Evolutionary conservation across 2,113 vertebrate species (phyloP), one percentile per base, ranked within the genome.

Genomic region (Pomatorhinus ruficollis): DNA sequence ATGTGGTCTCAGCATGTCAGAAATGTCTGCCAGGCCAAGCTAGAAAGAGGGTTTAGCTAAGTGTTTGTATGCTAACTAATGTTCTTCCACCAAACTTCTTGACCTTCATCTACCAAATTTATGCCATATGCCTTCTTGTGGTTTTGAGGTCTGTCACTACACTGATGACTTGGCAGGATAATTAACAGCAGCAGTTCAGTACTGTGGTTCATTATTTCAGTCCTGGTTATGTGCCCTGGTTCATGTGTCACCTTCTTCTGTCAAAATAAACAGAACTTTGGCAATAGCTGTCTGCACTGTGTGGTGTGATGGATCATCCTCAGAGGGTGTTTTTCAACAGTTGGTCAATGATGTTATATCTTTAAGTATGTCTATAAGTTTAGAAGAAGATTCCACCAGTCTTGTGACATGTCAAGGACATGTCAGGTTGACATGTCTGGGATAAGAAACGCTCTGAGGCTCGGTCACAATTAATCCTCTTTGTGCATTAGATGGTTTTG

Each of bases 391-490:
- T 96, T 90, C 90, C 59, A 54, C 53, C 33, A 66, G 66, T 88
- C 84, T 76, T 93, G 82, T 89, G 84, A 75, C 88, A 89, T 71
- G 92, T 92, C 74, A 89, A 93, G 49, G 75, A 31, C 60, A 91
- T 83, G 66, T 44, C 90, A 61, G 2, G 0, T 45, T 87, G 87
- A 63, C 70, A 63, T 12, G 39, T n/a, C 59, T 94, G 82, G 74
- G 93, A 24, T 52, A 74, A 94, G 71, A 77, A 96, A 79, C 13
- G 61, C 42, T 88, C 75, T 23, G 30, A 84, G 63, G 59, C 70
- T 90, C 4, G 54, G 44, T 93, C 63, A 88, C 90, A 77, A 95
- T 86, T 95, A 97, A 96, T 96, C 93, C 75, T 91, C 47, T 94
- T 95, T 85, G 87, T 83, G 69, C 84, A 80, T 85, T 85, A 69